phyloP scores from a whole-genome alignment of 2,113 vertebrate genomes.

The Tetrao urogallus region DNA sequence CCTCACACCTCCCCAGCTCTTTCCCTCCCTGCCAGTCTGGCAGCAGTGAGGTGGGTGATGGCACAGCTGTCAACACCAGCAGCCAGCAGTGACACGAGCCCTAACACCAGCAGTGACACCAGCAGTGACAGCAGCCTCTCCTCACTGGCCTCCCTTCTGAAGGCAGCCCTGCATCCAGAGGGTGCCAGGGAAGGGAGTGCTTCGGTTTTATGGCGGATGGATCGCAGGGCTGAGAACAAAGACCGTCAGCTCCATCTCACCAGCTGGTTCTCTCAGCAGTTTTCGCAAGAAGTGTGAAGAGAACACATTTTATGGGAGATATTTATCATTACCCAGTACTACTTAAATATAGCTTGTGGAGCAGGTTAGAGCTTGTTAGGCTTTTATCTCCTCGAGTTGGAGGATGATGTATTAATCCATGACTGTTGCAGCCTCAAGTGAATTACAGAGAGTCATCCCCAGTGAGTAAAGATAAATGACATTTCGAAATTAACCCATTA shows the following conservation, averaged over 20 bases:
- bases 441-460: slow-evolving; percentile 64
- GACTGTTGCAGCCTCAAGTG: slow-evolving; percentile 61
- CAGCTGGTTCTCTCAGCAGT: slow-evolving; percentile 68
- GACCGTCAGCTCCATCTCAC: not conserved
- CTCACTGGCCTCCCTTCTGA: accelerated
- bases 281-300: slow-evolving; percentile 67
- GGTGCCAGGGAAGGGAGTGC: not conserved
- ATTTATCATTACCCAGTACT: slow-evolving; percentile 67
- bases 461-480: slow-evolving; percentile 68
- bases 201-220: not conserved
- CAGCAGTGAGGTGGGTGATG: not conserved
- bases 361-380: slow-evolving; percentile 72
- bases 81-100: not conserved
- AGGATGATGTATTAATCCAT: slow-evolving; percentile 69
- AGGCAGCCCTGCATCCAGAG: accelerated
- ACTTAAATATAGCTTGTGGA: slow-evolving; percentile 65
- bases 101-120: not conserved
- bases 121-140: not conserved
- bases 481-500: slow-evolving; percentile 71
- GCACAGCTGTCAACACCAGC: accelerated
- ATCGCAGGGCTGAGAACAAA: not conserved
- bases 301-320: slow-evolving; percentile 64
- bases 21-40: not conserved
- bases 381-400: slow-evolving; percentile 69
- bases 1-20: not conserved